Percentiles rank a stretch among this genome's conserved stretches.
Evolutionary conservation across 2,888 invertebrate species (phyloP).

Genomic region (Yponomeuta cagnagella): DNA sequence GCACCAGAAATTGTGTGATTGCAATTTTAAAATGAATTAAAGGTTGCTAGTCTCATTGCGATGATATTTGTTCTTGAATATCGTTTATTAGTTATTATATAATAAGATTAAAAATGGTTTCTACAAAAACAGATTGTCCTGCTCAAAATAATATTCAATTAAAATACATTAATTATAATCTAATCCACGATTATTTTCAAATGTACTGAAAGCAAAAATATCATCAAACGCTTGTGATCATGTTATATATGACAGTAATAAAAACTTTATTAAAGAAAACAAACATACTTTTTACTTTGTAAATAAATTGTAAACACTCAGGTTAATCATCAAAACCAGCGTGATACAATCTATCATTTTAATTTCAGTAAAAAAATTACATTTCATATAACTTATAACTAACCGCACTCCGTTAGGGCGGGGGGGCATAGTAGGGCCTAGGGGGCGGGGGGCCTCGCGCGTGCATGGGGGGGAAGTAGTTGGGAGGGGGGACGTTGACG

Average conservation of each 20-base stretch:
- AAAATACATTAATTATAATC: neutral
- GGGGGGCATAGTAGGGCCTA: conserved; percentile 60
- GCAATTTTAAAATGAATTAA: neutral
- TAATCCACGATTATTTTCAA: neutral
- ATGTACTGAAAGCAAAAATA: neutral
- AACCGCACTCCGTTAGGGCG: conserved; percentile 39
- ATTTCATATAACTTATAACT: conserved; percentile 20
- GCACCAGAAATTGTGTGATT: neutral
- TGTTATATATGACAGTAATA: conserved; percentile 41
- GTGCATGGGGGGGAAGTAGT: conserved; percentile 49
- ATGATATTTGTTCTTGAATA: too few species aligned
- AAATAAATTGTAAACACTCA: conserved; percentile 19
- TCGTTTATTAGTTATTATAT: neutral
- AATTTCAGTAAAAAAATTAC: conserved; percentile 58
- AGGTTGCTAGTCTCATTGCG: neutral
- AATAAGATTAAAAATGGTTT: neutral
- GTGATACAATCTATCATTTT: conserved; percentile 38
- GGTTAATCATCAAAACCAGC: conserved; percentile 24
- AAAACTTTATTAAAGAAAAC: conserved; percentile 3
- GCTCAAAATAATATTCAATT: neutral
- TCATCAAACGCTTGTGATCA: neutral
- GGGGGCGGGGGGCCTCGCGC: conserved; percentile 43
- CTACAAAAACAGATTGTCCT: neutral
- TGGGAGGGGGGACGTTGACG: conserved; percentile 59
- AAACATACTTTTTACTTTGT: neutral